Evolutionary conservation across 2,888 invertebrate species (phyloP).

Genomic region (Fragum whitleyi): DNA sequence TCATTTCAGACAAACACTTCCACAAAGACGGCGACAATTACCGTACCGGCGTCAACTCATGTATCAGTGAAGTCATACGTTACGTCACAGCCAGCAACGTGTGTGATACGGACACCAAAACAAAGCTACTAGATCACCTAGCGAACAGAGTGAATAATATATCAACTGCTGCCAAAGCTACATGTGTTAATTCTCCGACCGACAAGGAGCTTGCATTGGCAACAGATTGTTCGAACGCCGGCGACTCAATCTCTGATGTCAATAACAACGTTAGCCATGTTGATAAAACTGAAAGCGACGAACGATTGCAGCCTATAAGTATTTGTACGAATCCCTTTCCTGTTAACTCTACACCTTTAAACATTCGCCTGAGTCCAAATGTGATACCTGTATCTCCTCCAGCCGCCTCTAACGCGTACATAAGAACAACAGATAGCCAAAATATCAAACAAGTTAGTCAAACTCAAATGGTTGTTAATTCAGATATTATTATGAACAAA

Average conservation of each 20-base stretch:
- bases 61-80: slow-evolving; percentile 60
- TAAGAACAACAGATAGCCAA: neutral
- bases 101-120: slow-evolving; percentile 51
- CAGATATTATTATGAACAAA: neutral
- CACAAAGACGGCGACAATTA: slow-evolving; percentile 48
- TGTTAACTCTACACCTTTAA: neutral
- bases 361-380: neutral
- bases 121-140: slow-evolving; percentile 55
- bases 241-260: neutral
- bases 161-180: neutral
- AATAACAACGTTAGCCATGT: slow-evolving; percentile 11
- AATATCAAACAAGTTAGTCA: neutral
- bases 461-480: neutral
- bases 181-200: neutral
- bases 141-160: slow-evolving; percentile 45
- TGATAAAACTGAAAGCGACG: neutral
- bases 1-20: neutral
- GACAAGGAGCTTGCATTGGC: neutral
- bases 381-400: neutral
- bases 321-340: neutral
- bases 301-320: neutral
- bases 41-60: slow-evolving; percentile 55
- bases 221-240: neutral
- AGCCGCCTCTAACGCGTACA: neutral
- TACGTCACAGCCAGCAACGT: slow-evolving; percentile 47